A percentile compares a stretch with the other conserved stretches of the same genome.
phyloP scores from a whole-genome alignment of 2,888 invertebrate genomes.

The Troides aeacus region DNA sequence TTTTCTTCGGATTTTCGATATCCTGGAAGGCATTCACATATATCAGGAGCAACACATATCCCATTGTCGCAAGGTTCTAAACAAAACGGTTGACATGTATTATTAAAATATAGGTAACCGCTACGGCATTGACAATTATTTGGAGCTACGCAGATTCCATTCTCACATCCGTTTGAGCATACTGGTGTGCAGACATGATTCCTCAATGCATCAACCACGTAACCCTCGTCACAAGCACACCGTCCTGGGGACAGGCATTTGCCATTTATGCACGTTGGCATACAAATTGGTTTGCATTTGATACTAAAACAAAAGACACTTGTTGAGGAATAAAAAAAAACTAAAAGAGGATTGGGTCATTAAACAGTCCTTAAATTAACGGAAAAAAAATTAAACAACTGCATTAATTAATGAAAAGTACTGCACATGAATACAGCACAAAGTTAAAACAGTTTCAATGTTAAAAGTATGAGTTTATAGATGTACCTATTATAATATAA shows the following conservation, averaged over 20 bases:
- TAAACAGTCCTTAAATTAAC: too few relatives aligned
- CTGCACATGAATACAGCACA: too few relatives aligned
- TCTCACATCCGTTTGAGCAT: slow-evolving; percentile 35
- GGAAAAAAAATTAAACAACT: too few relatives aligned
- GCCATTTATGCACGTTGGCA: slow-evolving; percentile 45
- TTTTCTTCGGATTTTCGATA: slow-evolving; percentile 45
- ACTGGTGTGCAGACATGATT: slow-evolving; percentile 34
- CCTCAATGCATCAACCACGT: slow-evolving; percentile 13
- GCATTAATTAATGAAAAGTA: too few relatives aligned
- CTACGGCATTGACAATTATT: slow-evolving; percentile 48
- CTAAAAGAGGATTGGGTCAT: too few relatives aligned
- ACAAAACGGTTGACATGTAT: slow-evolving; percentile 54
- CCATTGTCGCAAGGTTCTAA: slow-evolving; percentile 71
- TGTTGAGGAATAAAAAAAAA: too few relatives aligned
- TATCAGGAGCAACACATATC: slow-evolving; percentile 67
- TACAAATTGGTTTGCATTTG: slow-evolving; percentile 46
- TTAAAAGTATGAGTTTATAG: too few relatives aligned
- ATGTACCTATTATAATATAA: too few relatives aligned
- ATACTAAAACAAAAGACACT: slow-evolving; percentile 32
- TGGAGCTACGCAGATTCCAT: slow-evolving; percentile 47
- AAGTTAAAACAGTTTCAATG: too few relatives aligned
- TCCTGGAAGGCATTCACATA: slow-evolving; percentile 66
- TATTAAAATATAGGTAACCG: slow-evolving; percentile 43
- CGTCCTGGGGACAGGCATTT: slow-evolving; percentile 39
- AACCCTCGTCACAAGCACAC: slow-evolving; percentile 41